Conservation (phyloP, 2,113 vertebrate species). For the Dolichallabes microphthalmus region DNA sequence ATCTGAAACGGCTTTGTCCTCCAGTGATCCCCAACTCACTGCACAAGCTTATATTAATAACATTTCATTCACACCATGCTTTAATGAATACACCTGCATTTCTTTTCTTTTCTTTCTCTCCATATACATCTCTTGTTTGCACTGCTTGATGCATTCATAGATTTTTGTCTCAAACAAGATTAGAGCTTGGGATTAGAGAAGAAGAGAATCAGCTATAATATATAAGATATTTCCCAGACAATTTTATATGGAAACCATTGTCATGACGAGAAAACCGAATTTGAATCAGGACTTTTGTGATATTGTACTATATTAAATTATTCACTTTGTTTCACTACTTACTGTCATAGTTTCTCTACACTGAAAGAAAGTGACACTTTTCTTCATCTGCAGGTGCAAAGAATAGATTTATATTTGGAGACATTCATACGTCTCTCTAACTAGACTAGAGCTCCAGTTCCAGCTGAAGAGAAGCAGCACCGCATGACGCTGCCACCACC, state of each 20-base stretch:
- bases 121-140: conserved; percentile 13
- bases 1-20: too few species aligned
- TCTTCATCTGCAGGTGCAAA: too few species aligned
- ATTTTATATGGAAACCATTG: not conserved
- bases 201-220: not conserved
- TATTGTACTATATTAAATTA: not conserved
- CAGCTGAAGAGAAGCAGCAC: too few species aligned
- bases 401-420: too few species aligned
- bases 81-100: not conserved
- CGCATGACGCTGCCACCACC: too few species aligned
- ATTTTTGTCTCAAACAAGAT: not conserved
- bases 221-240: not conserved
- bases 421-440: not conserved
- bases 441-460: not conserved
- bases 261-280: not conserved
- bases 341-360: not conserved
- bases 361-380: too few species aligned
- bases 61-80: not conserved
- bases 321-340: not conserved
- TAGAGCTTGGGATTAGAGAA: too few species aligned
- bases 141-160: not conserved
- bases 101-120: not conserved
- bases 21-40: not conserved
- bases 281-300: not conserved
- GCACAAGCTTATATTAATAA: not conserved